Base-by-base conservation (phyloP, 1,140 invertebrate species). In the Bacillus rossius region DNA sequence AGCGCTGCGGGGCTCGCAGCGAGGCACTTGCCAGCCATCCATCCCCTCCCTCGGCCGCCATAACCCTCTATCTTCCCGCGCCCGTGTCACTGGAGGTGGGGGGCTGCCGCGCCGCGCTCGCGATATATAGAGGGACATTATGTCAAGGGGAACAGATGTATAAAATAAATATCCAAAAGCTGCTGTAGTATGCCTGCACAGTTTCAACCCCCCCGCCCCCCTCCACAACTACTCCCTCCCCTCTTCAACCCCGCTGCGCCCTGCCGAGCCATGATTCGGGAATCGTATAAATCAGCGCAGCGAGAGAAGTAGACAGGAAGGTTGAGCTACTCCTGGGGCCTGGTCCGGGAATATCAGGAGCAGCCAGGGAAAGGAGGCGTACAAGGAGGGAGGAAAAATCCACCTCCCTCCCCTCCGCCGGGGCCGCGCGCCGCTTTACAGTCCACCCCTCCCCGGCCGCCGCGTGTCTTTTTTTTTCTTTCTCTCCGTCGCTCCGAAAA, bases 121-220 rank as follows among this genome's bases (percentile, higher is more conserved):
- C 71, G 72, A 74, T 73, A 74, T 74, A 74, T 73, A 70, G 71
- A 70, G 71, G 71, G 72, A 73, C 72, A 74, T 74, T 74, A 74
- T 71, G 72, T 74, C 72, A 73, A 70, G 72, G 72, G 71, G 71
- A 74, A 74, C 73, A 74, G 73, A 74, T 74, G 73, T 74, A 74
- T 74, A 74, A 74, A 74, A 74, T 74, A 74, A 74, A 74, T 74
- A 74, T 74, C 73, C 70, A 53, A 34, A 34, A 59, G 57, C 57
- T 59, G 57, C 29, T 34, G 29, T 34, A 34, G 29, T 59, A 59
- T 59, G 57, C 57, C 45, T 52, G 57, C 50, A 34, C 29, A 34
- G 29, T 34, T 34, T 34, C 29, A 34, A 4, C 29, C 29, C 29
- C 29, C 29, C 10, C 29, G 5, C 29, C 29, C 10, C 29, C 29